phyloP scores from a whole-genome alignment of 2,888 invertebrate genomes.

The Papilio demoleus region DNA sequence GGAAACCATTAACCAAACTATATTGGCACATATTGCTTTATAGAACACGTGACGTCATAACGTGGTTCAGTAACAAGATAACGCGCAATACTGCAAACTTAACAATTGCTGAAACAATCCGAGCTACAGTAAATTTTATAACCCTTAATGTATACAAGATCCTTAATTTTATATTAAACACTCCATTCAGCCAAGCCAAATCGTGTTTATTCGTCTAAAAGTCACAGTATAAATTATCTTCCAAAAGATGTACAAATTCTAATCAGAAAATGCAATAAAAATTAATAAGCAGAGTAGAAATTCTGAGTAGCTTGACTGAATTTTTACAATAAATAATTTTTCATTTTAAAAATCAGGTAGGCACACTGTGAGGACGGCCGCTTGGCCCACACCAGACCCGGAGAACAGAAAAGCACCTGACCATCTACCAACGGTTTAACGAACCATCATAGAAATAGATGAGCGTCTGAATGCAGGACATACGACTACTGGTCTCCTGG shows the following conservation, averaged over 20 bases:
- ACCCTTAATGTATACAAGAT: conserved; percentile 43
- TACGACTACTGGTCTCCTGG: conserved; percentile 51
- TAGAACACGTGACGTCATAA: conserved; percentile 38
- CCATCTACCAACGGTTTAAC: neutral
- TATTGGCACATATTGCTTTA: conserved; percentile 45
- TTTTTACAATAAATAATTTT: conserved; percentile 39
- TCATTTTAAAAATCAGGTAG: conserved; percentile 51
- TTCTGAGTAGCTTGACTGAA: conserved; percentile 50
- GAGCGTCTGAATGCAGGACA: neutral
- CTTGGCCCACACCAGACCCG: conserved; percentile 62
- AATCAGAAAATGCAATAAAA: conserved; percentile 38
- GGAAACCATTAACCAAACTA: conserved; percentile 32
- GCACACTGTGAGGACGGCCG: conserved; percentile 73
- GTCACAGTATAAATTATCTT: conserved; percentile 26
- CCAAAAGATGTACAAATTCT: conserved; percentile 37
- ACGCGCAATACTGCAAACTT: conserved; percentile 46
- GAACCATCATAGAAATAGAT: neutral
- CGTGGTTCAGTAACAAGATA: conserved; percentile 39
- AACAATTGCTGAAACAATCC: conserved; percentile 50
- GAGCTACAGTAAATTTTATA: conserved; percentile 46
- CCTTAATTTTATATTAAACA: conserved; percentile 44
- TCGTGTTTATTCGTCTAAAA: conserved; percentile 20
- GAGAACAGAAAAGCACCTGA: conserved; percentile 50
- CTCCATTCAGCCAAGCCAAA: conserved; percentile 49
- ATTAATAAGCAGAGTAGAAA: conserved; percentile 18